Conservation (phyloP, 2,888 invertebrate genomes). For the Pecten maximus region DNA sequence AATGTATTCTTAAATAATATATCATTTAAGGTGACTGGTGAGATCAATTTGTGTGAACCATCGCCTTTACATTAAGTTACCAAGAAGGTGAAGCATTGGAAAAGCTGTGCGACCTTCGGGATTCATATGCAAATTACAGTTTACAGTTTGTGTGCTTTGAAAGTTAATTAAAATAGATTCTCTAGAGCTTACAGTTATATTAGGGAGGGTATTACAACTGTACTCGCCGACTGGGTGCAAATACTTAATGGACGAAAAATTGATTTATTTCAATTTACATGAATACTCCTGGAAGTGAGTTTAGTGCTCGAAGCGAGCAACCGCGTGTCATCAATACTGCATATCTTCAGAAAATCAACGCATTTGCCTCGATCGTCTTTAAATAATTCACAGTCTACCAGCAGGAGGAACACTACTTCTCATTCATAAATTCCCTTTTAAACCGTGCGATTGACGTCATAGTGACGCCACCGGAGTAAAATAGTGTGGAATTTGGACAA, state of each 20-base stretch:
- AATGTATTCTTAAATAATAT: not conserved
- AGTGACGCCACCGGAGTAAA: not conserved
- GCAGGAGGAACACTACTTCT: not conserved
- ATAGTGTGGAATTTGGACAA: not conserved
- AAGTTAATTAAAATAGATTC: not conserved
- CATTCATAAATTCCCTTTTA: conserved; percentile 7
- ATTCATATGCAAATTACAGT: not conserved
- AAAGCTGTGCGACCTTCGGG: not conserved
- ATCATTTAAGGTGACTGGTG: not conserved
- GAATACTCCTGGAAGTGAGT: not conserved
- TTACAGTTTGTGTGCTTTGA: not conserved
- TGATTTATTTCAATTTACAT: not conserved
- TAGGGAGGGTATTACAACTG: not conserved
- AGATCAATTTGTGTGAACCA: not conserved
- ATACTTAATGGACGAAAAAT: not conserved
- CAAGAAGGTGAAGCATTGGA: not conserved
- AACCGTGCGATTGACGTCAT: not conserved
- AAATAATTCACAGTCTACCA: not conserved
- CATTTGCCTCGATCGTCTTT: not conserved
- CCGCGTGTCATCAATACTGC: not conserved
- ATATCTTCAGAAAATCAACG: not conserved
- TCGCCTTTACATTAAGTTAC: not conserved
- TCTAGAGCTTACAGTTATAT: not conserved
- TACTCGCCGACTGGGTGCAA: not conserved
- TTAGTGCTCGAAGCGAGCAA: not conserved